Base-by-base conservation (phyloP, 2,113 vertebrate species). In the Syngnathus floridae region DNA sequence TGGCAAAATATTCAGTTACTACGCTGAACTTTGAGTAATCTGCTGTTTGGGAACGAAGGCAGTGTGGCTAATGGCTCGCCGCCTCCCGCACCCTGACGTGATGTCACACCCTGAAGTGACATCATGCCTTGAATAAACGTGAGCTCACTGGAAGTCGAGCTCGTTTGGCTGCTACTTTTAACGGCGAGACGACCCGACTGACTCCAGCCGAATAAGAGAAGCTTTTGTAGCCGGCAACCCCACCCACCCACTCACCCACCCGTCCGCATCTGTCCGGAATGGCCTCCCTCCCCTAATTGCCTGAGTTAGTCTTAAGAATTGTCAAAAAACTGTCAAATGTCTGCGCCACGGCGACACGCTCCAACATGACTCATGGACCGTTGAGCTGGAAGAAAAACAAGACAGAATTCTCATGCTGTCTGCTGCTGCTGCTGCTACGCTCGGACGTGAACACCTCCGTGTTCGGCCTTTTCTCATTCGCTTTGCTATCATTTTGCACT, bases 271-370 rank as follows among this genome's bases (percentile, higher is more conserved):
- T 90, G 88, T 82, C 78, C 77, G 14, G 78, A 82, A 79, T 81
- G 80, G 75, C 76, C 75, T 78, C 79, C 76, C 75, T 78, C 79
- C 76, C 69, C 75, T 85, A 89, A 90, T 89, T 88, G 81, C 85
- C 69, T 41, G 69, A 75, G 83, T 84, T 86, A 82, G 77, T 78
- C 79, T 80, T 66, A 56, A 80, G 76, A 87, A 84, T 73, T 90
- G 87, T 86, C 86, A 84, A 79, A 82, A 67, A 86, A 88, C 78
- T 88, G 87, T 90, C 89, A 90, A 70, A 83, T 71, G 40, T 73
- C 62, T 74, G 80, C 86, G 82, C 66, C 76, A 74, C 70, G 81
- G 84, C 81, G 75, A 81, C 86, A 85, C 62, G 70, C 76, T 80
- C 66, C 73, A 66, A 72, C 16, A 55, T 88, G 88, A 89, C 79